Percentiles rank a stretch among this genome's conserved stretches.
Conservation (phyloP, 1,140 invertebrate genomes). For the Meloidogyne floridensis region DNA sequence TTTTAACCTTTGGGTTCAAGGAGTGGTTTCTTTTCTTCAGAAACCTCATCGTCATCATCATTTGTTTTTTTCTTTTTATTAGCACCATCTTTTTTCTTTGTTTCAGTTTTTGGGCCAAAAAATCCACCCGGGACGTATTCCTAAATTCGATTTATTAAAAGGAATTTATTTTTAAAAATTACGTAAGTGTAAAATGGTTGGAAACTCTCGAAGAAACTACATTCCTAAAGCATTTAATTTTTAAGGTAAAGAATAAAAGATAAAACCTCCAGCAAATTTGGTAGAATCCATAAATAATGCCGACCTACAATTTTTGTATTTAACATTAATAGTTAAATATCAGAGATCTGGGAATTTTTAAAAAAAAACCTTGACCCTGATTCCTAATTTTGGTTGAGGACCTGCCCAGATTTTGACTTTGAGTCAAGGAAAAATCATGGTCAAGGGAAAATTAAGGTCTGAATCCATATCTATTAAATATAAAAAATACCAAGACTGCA, state of each 20-base stretch:
- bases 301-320: conserved; percentile 83
- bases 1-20: conserved; percentile 9
- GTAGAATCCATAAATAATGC: conserved; percentile 96
- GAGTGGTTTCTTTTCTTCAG: neutral
- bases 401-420: too few relatives aligned
- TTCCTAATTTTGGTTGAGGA: too few relatives aligned
- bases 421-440: too few relatives aligned
- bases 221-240: conserved; percentile 80
- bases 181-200: conserved; percentile 83
- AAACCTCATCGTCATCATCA: conserved; percentile 32
- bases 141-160: neutral
- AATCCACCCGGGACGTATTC: conserved; percentile 36
- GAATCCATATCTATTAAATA: conserved; percentile 60
- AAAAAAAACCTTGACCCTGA: conserved; percentile 74
- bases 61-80: conserved; percentile 46
- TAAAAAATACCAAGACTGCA: conserved; percentile 85
- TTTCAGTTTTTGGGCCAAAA: conserved; percentile 17
- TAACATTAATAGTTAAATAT: too few relatives aligned
- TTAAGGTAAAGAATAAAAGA: conserved; percentile 95
- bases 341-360: conserved; percentile 69
- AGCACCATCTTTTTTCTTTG: conserved; percentile 23
- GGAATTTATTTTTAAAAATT: conserved; percentile 61
- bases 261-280: conserved; percentile 76
- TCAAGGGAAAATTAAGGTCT: too few relatives aligned
- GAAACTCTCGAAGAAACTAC: conserved; percentile 97